Base-by-base conservation (phyloP, 2,888 invertebrate species). In the Drosophila multiciliata region DNA sequence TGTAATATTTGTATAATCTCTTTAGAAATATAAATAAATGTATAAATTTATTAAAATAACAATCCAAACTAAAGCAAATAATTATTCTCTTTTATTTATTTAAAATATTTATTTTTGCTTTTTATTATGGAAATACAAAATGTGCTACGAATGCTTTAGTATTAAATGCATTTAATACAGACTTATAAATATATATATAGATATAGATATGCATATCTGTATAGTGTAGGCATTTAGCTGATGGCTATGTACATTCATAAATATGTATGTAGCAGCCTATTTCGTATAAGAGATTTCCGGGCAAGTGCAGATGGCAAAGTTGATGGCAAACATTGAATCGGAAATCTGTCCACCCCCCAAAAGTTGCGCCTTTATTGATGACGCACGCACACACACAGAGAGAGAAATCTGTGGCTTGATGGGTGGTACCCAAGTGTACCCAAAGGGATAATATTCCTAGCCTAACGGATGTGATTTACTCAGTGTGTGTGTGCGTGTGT, bases 381-480 rank as follows among this genome's bases (percentile, higher is more conserved):
- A 63, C 57, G 38, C 66, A 63, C 64, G 54, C 55, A 38, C 45
- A 26, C 26, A 29, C 8, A n/a, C 17, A 23, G 32, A 35, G 3
- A 15, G 48, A 17, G 49, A 50, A 73, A 76, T 76, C 81, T 77
- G 73, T 69, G 55, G 73, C 62, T 64, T 78, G 80, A 75, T 87
- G 89, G 81, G 78, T 73, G 26, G n/a, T 55, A 54, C 78, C 80
- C 83, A 87, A 87, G 78, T 83, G 89, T 72, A 66, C 86, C 84
- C 88, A 81, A 70, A 69, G 84, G 87, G 73, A 79, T 80, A 89
- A 87, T 89, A 83, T 80, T 57, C 60, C 61, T 59, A 70, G 68
- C 57, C 71, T 32, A 85, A 65, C 82, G 52, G 60, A 58, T 65
- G 66, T 73, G 83, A 82, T 83, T 82, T 80, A 72, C 72, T 66